Base-by-base conservation (phyloP, 2,888 invertebrate species). In the Icerya purchasi region DNA sequence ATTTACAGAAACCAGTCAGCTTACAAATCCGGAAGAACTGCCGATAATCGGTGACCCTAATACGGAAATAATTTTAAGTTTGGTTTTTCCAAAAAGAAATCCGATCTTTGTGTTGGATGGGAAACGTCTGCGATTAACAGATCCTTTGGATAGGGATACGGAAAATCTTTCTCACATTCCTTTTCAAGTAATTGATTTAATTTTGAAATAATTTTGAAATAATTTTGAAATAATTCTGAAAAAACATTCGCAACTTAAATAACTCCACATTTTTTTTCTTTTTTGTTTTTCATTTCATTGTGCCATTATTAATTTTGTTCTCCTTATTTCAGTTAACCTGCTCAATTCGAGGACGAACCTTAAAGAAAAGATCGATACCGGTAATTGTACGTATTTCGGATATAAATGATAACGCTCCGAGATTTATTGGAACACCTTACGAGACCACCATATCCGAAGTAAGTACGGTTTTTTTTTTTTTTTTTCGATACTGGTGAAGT, bases 341-440 rank as follows among this genome's bases (percentile, higher is more conserved):
- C 71, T 84, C 85, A 65, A 81, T 87, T 66, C 82, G 81, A 73
- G 77, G 82, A 57, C 83, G 85, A 53, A 86, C 85, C 71, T 82
- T 84, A 70, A 79, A 86, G 65, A 56, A 52, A 60, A 21, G 3
- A 85, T 89, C 36, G 3, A 85, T 89, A 71, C 90, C 90, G 60
- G 83, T 90, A 66, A 88, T 90, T 70, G 88, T 89, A 65, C 77
- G 90, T 73, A 85, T 90, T 67, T 87, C 86, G 50, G 90, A 91
- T 74, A 81, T 90, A 70, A 90, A 91, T 70, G 90, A 91, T 73
- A 91, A 91, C 73, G 81, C 84, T 58, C 90, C 90, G 24, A 77
- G 81, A 68, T 90, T 91, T 73, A 77, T 84, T 69, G 84, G 84
- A 69, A 82, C 83, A 62, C 87, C 89, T 54, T 90, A 90, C 70